Percentiles rank a stretch among this genome's conserved stretches.
Evolutionary conservation across 2,113 vertebrate species (phyloP).

Genomic region (Brevimyrus niger): DNA sequence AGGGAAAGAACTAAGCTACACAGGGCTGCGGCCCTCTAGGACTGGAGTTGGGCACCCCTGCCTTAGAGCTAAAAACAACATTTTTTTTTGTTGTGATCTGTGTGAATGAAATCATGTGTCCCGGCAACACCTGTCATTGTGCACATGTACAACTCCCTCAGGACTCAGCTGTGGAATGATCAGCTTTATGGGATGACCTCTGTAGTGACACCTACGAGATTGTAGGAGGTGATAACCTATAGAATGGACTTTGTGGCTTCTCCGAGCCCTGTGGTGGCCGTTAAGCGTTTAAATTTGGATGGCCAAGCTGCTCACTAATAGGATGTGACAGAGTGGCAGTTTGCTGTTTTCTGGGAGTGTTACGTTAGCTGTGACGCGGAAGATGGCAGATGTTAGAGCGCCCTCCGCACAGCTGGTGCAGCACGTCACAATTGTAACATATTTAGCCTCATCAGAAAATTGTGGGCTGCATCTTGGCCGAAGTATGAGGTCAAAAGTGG

Average conservation of each 20-base stretch:
- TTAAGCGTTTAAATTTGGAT: constrained; percentile 34
- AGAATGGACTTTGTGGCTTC: constrained; percentile 52
- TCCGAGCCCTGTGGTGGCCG: constrained; percentile 44
- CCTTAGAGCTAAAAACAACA: not conserved
- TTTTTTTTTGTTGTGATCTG: not conserved
- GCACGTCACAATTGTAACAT: not conserved
- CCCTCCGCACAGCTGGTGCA: not conserved
- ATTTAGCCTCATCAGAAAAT: not conserved
- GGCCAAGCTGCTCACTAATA: constrained; percentile 10
- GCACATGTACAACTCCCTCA: not conserved
- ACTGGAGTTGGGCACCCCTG: too few relatives aligned
- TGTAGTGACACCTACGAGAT: constrained; percentile 29
- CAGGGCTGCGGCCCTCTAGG: too few relatives aligned
- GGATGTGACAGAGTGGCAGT: not conserved
- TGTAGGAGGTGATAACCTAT: constrained; percentile 37
- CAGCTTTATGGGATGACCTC: not conserved
- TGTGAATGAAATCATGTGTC: not conserved
- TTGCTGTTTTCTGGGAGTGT: not conserved
- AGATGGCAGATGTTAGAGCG: not conserved
- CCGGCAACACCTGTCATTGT: not conserved
- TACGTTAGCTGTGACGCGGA: not conserved
- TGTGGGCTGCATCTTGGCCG: not conserved
- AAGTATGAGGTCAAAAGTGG: not conserved
- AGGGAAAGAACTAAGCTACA: too few relatives aligned
- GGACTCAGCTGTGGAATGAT: not conserved